Evolutionary conservation across 2,113 vertebrate species (phyloP).

Genomic region (Sprattus sprattus): DNA sequence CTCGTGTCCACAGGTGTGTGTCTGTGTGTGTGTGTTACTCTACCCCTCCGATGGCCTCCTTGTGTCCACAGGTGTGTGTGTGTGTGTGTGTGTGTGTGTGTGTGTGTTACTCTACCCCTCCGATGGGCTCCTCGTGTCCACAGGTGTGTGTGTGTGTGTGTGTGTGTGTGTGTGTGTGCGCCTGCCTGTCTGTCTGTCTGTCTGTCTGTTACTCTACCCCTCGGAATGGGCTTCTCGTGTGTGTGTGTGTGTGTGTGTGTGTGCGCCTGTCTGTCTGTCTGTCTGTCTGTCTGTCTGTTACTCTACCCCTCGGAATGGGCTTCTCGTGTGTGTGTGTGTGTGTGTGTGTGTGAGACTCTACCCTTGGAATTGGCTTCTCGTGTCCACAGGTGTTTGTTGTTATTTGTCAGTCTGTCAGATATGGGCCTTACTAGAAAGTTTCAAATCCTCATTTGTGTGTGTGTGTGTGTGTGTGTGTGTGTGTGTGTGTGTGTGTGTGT

Average conservation of each 20-base stretch:
- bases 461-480: conserved; percentile 18
- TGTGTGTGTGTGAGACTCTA: neutral
- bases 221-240: neutral
- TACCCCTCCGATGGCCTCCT: neutral
- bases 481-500: neutral
- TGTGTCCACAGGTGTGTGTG: neutral
- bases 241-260: neutral
- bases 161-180: neutral
- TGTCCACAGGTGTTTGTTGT: neutral
- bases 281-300: neutral
- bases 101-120: neutral
- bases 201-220: neutral
- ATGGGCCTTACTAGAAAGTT: neutral
- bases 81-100: neutral
- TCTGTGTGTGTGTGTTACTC: neutral
- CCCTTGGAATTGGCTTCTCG: neutral
- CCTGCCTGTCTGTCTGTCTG: no score
- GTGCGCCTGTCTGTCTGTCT: no score
- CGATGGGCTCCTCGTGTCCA: no score
- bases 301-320: neutral
- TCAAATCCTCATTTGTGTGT: neutral
- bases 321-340: no score
- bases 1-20: neutral
- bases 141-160: no score
- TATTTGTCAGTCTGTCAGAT: no score